Base-by-base conservation (phyloP, 2,113 vertebrate species). In the Theropithecus gelada region DNA sequence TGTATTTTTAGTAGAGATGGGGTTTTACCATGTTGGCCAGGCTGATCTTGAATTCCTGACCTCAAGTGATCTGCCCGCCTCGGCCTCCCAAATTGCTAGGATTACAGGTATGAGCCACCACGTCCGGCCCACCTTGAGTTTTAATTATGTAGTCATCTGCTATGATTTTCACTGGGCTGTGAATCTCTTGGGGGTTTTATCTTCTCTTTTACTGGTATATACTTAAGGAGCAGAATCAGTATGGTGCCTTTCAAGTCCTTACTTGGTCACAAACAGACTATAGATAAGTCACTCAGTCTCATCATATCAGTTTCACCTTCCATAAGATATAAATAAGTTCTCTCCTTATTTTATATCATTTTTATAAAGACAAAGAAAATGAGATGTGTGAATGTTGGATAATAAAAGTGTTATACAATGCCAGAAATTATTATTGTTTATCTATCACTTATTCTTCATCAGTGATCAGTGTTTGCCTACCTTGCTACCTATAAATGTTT, bases 281-380 rank as follows among this genome's bases (percentile, higher is more conserved):
- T 5, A 73, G 30, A 6, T 38, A 75, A 80, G 5, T 90, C 18
- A 72, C 7, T 72, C 38, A 38, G 14, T 83, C 22, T 96, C 76
- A 3, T 13, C 40, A 43, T 64, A 20, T 55, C 45, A 79, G 22
- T 88, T 91, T 73, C 17, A 73, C 40, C 32, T 57, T 87, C 38
- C 14, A 55, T 83, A 50, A 95, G 73, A 55, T 81, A 13, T 61
- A 48, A 25, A 35, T 23, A 90, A 61, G 12, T 94, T 3, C 40
- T 12, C n/a, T 55, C 8, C 14, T n/a, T 84, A 64, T 9, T 64
- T 43, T 84, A 59, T 80, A 61, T 83, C 18, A 40, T 48, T 88
- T 59, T 66, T 73, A n/a, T 81, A 85, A 89, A 88, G 9, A n/a
- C 78, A 84, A 94, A 80, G 88, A 92, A 91, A 52, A 17, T 20